Evolutionary conservation across 1,140 invertebrate species (phyloP), one percentile per base, ranked within the genome.

Genomic region (Lepidurus packardi): DNA sequence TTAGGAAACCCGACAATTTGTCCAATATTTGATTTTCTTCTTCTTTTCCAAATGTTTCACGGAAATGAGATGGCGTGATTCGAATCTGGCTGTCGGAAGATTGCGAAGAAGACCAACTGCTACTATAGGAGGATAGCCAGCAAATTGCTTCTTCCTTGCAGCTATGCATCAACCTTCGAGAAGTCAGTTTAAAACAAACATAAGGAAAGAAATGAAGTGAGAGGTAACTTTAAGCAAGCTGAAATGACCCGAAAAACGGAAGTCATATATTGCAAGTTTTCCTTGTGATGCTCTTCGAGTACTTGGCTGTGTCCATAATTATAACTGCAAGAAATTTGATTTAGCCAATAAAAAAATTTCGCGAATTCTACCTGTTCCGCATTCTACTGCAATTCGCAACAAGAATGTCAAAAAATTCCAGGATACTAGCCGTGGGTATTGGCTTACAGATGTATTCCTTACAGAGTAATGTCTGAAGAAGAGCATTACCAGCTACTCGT

Each of bases 141-240:
- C 53, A 65, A 65, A 65, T 65, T 65, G 53, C 53, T 65, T 65
- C 53, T 21, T 21, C 53, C 13, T 65, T 65, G 53, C 21, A 65
- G 53, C 53, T 13, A 65, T 65, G 16, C 8, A 65, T 65, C 53
- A 65, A 16, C 53, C 53, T 65, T 65, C 21, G 16, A 13, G 21
- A 65, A 65, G 13, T 1, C 6, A 16, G 16, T 65, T 65, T 65
- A 9, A n/a, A 65, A 7, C 0, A 65, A 65, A 16, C 1, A 16
- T 10, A 21, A 11, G 1, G 45, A 65, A 65, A 65, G 21, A 16
- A n/a, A 11, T n/a, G 7, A 65, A 65, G 9, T n/a, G 21, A 65
- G 3, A 7, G 13, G 21, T 5, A n/a, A 65, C 53, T 65, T 65
- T 7, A 65, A 16, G 53, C 53, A 65, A 65, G 53, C 16, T 21